Percentiles rank a stretch among this genome's conserved stretches.
phyloP scores from a whole-genome alignment of 2,113 vertebrate genomes.

The Rafetus swinhoei region DNA sequence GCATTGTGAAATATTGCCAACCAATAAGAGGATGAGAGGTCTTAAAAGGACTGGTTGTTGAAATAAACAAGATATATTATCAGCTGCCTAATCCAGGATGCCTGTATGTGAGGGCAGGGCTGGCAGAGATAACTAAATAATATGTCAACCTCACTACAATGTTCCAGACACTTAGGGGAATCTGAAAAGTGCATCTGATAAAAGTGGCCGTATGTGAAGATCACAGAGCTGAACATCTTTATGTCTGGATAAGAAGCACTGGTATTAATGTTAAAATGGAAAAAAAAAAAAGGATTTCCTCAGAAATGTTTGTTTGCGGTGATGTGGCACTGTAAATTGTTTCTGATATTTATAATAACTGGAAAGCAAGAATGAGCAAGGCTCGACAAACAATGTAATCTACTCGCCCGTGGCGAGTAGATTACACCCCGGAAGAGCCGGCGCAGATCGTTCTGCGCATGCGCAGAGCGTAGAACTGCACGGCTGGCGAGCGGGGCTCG shows the following conservation, averaged over 20 bases:
- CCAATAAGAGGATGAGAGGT: neutral
- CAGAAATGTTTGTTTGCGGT: neutral
- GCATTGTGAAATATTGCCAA: neutral
- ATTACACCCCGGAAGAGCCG: no score
- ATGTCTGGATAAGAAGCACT: neutral
- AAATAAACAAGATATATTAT: neutral
- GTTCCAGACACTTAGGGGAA: neutral
- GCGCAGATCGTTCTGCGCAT: no score
- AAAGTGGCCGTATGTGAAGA: neutral
- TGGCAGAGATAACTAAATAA: neutral
- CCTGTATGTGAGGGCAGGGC: neutral
- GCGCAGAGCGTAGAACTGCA: no score
- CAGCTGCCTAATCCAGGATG: neutral
- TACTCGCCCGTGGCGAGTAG: no score
- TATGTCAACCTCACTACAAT: neutral
- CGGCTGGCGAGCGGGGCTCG: no score
- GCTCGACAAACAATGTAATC: no score
- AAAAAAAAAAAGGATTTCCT: neutral
- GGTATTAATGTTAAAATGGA: neutral
- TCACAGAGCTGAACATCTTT: neutral
- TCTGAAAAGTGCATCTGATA: neutral
- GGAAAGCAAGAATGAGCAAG: neutral
- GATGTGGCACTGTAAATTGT: neutral
- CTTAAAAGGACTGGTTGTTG: neutral
- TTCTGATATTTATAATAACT: neutral